These are phyloP conservation scores for Pteruthius melanotis DNA, from an alignment of 2,113 vertebrate species.

Conservation along the genomic window DNA sequence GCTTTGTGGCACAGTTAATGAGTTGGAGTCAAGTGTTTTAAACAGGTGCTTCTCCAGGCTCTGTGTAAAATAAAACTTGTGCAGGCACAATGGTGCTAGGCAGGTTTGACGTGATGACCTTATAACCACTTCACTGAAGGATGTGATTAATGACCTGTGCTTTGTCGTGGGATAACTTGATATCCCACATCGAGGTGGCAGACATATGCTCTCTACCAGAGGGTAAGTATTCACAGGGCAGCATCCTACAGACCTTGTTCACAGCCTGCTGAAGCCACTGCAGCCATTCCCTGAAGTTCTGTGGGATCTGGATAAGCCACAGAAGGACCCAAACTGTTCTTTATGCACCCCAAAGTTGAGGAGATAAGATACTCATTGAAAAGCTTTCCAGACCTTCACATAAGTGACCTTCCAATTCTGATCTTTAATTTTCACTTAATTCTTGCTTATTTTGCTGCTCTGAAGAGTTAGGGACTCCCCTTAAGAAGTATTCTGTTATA, in stretches of 20 bases:
- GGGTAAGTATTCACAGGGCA: neutral
- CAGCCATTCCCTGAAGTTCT: neutral
- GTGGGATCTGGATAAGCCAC: neutral
- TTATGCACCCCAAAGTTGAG: neutral
- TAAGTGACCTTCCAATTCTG: neutral
- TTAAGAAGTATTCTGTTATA: neutral
- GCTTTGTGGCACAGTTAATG: neutral
- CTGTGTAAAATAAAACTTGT: conserved; percentile 48
- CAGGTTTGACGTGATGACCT: conserved; percentile 38
- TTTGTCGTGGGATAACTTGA: conserved; percentile 5
- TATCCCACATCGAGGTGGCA: neutral
- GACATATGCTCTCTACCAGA: conserved; percentile 5
- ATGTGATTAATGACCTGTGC: conserved; percentile 25
- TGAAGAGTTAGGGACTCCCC: neutral
- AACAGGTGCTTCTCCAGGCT: neutral
- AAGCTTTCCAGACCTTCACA: neutral
- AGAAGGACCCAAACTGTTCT: neutral
- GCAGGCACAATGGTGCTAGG: neutral
- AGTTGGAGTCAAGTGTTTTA: conserved; percentile 2
- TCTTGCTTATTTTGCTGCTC: neutral
- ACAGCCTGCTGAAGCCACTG: neutral
- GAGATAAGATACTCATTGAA: neutral
- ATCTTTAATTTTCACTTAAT: neutral
- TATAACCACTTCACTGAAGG: conserved; percentile 12
- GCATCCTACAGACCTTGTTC: neutral